Evolutionary conservation across 92 coral and sea anemone species (phyloP).

Genomic region (Ricordea florida): DNA sequence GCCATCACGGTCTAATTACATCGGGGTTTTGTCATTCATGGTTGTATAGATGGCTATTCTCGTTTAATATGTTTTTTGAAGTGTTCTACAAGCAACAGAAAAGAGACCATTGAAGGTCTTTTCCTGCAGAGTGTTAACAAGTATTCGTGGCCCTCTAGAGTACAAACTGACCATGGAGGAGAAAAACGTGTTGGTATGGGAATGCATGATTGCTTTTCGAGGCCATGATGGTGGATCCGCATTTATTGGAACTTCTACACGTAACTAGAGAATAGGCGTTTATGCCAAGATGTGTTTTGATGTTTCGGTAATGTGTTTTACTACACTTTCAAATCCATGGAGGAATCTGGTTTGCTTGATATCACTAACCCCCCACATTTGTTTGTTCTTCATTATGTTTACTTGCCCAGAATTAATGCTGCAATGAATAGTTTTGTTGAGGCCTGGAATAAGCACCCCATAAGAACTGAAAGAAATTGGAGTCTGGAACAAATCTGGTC

Average conservation of each 20-base stretch:
- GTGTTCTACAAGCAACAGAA: slow-evolving; percentile 66
- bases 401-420: slow-evolving; percentile 54
- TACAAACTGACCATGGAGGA: slow-evolving; percentile 61
- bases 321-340: slow-evolving; percentile 55
- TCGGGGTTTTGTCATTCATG: slow-evolving; percentile 69
- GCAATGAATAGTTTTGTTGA: slow-evolving; percentile 54
- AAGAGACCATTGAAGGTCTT: slow-evolving; percentile 46
- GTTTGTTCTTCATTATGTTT: slow-evolving; percentile 59
- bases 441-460: slow-evolving; percentile 76
- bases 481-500: slow-evolving; percentile 72
- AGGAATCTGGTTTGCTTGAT: slow-evolving; percentile 57
- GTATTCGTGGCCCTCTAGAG: slow-evolving; percentile 52
- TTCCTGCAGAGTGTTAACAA: slow-evolving; percentile 37
- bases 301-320: slow-evolving; percentile 66
- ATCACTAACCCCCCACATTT: slow-evolving; percentile 38
- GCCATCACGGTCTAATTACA: slow-evolving; percentile 61
- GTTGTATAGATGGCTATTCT: slow-evolving; percentile 56
- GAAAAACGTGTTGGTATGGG: slow-evolving; percentile 59
- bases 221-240: slow-evolving; percentile 52
- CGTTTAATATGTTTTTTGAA: slow-evolving; percentile 47
- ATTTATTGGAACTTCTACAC: slow-evolving; percentile 52
- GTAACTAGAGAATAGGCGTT: slow-evolving; percentile 59
- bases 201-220: slow-evolving; percentile 39
- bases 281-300: slow-evolving; percentile 71
- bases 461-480: slow-evolving; percentile 76